A percentile compares a stretch with the other conserved stretches of the same genome.
Conservation (phyloP, 2,797 vertebrate genomes). For the Gephyroberyx darwinii region DNA sequence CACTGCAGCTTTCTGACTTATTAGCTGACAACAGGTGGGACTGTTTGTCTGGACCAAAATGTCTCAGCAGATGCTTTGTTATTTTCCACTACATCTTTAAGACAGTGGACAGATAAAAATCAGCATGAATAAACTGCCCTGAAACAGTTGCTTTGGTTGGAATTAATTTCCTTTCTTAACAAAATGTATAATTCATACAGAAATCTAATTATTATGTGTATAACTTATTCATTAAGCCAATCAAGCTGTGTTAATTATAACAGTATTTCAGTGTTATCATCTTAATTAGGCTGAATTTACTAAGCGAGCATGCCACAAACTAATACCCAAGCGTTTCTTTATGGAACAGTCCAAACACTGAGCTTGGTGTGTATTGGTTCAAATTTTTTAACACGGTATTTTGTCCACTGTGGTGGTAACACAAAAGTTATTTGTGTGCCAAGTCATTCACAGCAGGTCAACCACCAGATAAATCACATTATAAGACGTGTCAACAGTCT, state of each 20-base stretch:
- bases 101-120: background rate
- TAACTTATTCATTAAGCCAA: background rate
- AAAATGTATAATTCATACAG: background rate
- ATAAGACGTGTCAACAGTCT: constrained; percentile 75
- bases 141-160: background rate
- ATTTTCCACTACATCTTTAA: background rate
- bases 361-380: constrained; percentile 35
- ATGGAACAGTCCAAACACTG: constrained; percentile 11
- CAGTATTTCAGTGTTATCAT: background rate
- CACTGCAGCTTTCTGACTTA: too few relatives aligned
- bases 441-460: constrained; percentile 71
- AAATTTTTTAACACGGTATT: constrained; percentile 59
- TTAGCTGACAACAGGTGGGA: background rate
- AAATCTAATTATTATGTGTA: background rate
- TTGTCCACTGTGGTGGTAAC: constrained; percentile 56
- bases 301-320: constrained; percentile 4
- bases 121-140: background rate
- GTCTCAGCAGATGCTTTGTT: background rate
- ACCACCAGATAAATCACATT: constrained; percentile 77
- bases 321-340: constrained; percentile 13
- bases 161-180: constrained; percentile 12
- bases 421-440: constrained; percentile 76
- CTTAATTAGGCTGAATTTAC: background rate
- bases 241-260: background rate
- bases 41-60: background rate